Base-by-base conservation (phyloP, 1,140 invertebrate genomes). In the Pteromalus puparum region DNA sequence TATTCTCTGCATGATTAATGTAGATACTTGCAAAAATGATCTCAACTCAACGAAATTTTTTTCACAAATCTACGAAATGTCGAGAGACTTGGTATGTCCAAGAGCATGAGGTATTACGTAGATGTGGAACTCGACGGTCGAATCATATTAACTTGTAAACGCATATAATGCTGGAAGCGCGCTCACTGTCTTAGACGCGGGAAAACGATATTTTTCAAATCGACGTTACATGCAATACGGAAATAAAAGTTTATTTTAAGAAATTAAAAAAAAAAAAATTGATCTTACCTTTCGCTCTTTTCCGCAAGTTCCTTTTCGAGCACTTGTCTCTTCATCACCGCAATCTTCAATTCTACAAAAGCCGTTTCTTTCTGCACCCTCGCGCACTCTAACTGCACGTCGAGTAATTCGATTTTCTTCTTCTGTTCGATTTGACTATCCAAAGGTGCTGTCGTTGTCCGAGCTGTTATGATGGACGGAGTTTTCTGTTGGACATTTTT, bases 1-100 rank as follows among this genome's bases (percentile, higher is more conserved):
- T 42, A 87, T 83, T 86, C 90, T 87, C 81, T 91, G 90, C 92
- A 92, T 92, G 46, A 87, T 90, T 86, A 24, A 10, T 3, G 38
- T 15, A 21, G 12, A 0, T 70, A 18, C 0, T 70, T 70, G 9
- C 12, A 70, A 28, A 70, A 28, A 70, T 70, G 15, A 30, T 1
- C 24, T 28, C 24, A 42, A 30, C 30, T 34, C 18, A 26, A 38
- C 15, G 72, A 38, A 18, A 34, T 34, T 73, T 73, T 73, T 73
- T 73, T n/a, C 72, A 2, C 18, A 73, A 73, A 38, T 38, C 72
- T 38, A 30, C 12, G 26, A 73, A 73, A 73, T 73, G 34, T 38
- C 72, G 26, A 73, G 10, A 28, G n/a, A 68, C 18, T 26, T 12
- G 72, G 34, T 72, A 13, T 30, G 21, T 42, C 72, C 18, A 15